phyloP scores from a whole-genome alignment of 2,797 vertebrate species.

The Lithobates pipiens region DNA sequence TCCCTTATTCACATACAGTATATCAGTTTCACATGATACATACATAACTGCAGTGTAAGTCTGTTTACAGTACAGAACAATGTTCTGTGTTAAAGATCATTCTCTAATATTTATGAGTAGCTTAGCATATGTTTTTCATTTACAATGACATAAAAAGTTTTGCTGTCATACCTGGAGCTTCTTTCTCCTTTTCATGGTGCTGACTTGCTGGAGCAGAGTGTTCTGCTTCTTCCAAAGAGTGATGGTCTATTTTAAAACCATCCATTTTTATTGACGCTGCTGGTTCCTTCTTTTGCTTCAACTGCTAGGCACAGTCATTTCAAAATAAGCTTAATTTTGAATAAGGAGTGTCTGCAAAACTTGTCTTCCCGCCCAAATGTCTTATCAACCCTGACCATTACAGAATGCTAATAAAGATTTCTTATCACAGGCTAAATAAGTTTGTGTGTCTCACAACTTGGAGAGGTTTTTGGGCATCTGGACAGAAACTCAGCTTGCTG shows the following conservation, averaged over 20 bases:
- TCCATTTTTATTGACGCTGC: constrained; percentile 78
- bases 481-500: neutral
- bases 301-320: constrained; percentile 58
- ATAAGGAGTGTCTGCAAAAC: constrained; percentile 63
- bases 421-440: constrained; percentile 88
- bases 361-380: constrained; percentile 80
- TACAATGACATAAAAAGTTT: neutral
- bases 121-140: too few species aligned
- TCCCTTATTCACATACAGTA: too few species aligned
- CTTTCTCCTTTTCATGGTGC: constrained; percentile 6
- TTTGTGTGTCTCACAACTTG: constrained; percentile 66
- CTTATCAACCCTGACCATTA: constrained; percentile 91
- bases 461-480: constrained; percentile 12
- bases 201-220: neutral
- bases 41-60: too few species aligned
- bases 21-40: too few species aligned
- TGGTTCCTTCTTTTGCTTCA: constrained; percentile 55
- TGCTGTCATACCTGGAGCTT: constrained; percentile 69
- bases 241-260: constrained; percentile 67
- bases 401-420: constrained; percentile 72
- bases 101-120: too few species aligned
- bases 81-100: too few species aligned
- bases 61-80: too few species aligned
- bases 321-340: constrained; percentile 63
- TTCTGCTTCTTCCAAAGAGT: constrained; percentile 59